These are phyloP conservation scores for Gambelia wislizenii DNA, from an alignment of 2,797 vertebrate species.

Conservation along the genomic window DNA sequence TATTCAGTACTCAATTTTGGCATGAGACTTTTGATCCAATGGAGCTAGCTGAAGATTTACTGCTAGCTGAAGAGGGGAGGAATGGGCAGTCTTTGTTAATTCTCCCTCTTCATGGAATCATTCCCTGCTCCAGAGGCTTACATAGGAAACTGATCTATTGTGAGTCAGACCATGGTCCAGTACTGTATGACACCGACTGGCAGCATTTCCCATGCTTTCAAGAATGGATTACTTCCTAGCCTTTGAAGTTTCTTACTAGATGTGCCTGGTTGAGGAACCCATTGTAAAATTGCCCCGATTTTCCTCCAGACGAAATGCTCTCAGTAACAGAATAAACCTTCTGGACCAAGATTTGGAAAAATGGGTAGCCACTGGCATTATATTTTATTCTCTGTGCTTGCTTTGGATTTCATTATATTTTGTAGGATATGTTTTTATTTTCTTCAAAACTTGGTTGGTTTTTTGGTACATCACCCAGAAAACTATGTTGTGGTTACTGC, in stretches of 20 bases:
- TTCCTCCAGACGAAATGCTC: neutral
- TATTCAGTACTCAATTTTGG: neutral
- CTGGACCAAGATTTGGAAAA: neutral
- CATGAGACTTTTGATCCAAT: neutral
- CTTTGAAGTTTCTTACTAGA: neutral
- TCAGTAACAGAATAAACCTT: neutral
- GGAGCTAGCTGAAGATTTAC: too few species aligned
- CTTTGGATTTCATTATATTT: neutral
- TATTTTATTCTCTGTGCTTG: neutral
- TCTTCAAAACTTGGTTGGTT: neutral
- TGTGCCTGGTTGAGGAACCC: neutral
- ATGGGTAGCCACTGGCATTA: neutral
- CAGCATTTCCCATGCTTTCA: neutral
- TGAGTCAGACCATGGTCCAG: neutral
- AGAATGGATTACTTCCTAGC: too few species aligned
- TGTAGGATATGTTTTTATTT: neutral
- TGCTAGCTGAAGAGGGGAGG: neutral
- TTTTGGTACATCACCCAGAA: neutral
- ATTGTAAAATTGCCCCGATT: neutral
- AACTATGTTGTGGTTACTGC: neutral
- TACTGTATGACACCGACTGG: neutral
- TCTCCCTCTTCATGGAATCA: neutral
- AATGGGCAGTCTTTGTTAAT: neutral
- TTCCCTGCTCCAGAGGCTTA: neutral
- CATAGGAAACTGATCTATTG: neutral